Base-by-base conservation (phyloP, 2,888 invertebrate species). In the Acanthosoma haemorrhoidale region DNA sequence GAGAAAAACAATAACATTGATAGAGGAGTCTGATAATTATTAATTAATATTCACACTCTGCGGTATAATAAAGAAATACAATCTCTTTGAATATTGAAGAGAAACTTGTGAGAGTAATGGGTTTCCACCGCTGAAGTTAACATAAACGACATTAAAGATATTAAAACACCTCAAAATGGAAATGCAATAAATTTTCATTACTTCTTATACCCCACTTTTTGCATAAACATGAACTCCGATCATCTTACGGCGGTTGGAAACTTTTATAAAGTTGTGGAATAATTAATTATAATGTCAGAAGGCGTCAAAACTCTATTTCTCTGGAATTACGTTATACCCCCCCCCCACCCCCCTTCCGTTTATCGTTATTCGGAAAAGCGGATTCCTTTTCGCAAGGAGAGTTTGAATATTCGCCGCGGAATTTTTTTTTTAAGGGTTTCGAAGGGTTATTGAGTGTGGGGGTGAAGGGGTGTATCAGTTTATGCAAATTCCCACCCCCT, bases 391-490 rank as follows among this genome's bases (percentile, higher is more conserved):
- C n/a, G n/a, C n/a, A n/a, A n/a, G n/a, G n/a, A n/a, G n/a, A 13
- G 51, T 25, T 51, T n/a, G 29, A 51, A 51, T 51, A 51, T 51
- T 29, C 25, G n/a, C n/a, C 21, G 21, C 13, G 51, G 25, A 29
- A 51, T n/a, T 51, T 51, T 51, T n/a, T n/a, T 51, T 51, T 51
- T 25, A 51, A 51, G n/a, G 51, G 25, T 51, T 51, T n/a, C 51
- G 25, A 51, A 25, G 41, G 51, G 51, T 25, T 51, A 51, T 51
- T 51, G 51, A 51, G 51, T 51, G 51, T 25, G 25, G 4, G n/a
- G 51, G 29, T 51, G 51, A 51, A 51, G 51, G 43, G 51, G 13
- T 51, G 51, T 51, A 51, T 51, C 51, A 51, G 51, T 51, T 51
- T 51, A 51, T 51, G 51, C 51, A 25, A 51, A 51, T 51, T 51